These are phyloP conservation scores for Clarias macrocephalus DNA, from an alignment of 2,113 vertebrate genomes.

Conservation along the genomic window DNA sequence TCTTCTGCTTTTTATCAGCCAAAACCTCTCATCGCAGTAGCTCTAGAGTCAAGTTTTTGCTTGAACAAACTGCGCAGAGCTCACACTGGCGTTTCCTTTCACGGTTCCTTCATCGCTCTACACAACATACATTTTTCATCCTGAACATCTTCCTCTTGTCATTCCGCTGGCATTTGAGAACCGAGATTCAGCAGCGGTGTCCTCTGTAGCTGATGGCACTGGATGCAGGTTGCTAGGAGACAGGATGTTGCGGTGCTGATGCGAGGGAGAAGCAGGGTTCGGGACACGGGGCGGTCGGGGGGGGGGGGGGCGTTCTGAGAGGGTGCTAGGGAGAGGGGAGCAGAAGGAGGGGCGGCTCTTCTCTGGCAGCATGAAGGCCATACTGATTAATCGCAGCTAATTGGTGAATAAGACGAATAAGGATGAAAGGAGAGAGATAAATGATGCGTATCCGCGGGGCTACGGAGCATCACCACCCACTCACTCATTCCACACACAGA, in stretches of 20 bases:
- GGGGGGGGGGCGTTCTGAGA: neutral
- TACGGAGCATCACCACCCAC: conserved; percentile 40
- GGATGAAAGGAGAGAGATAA: conserved; percentile 56
- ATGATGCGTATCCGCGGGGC: conserved; percentile 47
- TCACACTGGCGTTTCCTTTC: neutral
- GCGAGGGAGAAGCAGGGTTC: conserved; percentile 22
- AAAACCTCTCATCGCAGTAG: neutral
- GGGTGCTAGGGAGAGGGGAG: neutral
- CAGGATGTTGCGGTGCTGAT: conserved; percentile 47
- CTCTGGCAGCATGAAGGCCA: conserved; percentile 46
- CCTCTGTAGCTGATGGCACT: conserved; percentile 38
- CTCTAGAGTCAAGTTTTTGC: neutral
- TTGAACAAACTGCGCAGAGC: conserved; percentile 6
- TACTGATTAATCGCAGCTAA: conserved; percentile 54
- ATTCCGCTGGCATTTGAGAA: conserved; percentile 47
- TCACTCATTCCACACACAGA: neutral
- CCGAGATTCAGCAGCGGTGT: conserved; percentile 32
- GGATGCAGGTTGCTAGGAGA: conserved; percentile 58
- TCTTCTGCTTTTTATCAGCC: neutral
- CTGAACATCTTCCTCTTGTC: conserved; percentile 37
- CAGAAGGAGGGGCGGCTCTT: neutral
- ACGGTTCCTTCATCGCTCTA: conserved; percentile 9
- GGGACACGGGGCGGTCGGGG: conserved; percentile 2
- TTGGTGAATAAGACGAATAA: conserved; percentile 45
- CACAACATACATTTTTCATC: conserved; percentile 31